These are phyloP conservation scores for Engraulis encrasicolus DNA, from an alignment of 2,113 vertebrate genomes.

Conservation along the genomic window DNA sequence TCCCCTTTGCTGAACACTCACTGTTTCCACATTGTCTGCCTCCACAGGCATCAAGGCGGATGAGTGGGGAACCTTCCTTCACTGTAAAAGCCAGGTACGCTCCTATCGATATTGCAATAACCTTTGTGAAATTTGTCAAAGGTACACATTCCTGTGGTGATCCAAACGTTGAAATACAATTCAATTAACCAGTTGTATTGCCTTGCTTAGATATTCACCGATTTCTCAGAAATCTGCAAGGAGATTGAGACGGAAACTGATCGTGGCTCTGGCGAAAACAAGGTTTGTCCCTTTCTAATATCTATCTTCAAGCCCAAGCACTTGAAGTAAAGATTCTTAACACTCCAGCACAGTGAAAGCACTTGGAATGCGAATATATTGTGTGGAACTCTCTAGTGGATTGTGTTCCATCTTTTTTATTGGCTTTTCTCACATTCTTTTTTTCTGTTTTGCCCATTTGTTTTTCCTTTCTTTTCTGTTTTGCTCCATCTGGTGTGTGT, in stretches of 20 bases:
- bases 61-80: slow-evolving; percentile 82
- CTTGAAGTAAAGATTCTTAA: neutral
- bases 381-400: no score
- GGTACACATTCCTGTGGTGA: slow-evolving; percentile 22
- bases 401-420: neutral
- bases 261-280: slow-evolving; percentile 74
- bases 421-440: no score
- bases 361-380: neutral
- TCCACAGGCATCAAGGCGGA: slow-evolving; percentile 80
- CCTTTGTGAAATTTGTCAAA: neutral
- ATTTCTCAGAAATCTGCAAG: slow-evolving; percentile 75
- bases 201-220: slow-evolving; percentile 70
- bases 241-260: slow-evolving; percentile 81
- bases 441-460: slow-evolving; percentile 18
- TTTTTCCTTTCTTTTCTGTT: slow-evolving; percentile 2
- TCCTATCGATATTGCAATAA: neutral
- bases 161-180: neutral
- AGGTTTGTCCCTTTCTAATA: slow-evolving; percentile 59
- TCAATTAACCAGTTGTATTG: neutral
- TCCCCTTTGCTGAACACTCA: slow-evolving; percentile 11
- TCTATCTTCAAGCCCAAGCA: neutral
- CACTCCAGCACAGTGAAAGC: neutral
- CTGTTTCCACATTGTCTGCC: slow-evolving; percentile 23
- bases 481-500: neutral
- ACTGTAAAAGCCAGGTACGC: slow-evolving; percentile 81